A percentile compares a stretch with the other conserved stretches of the same genome.
These are phyloP conservation scores for Cygnus buccinator DNA, from an alignment of 2,113 vertebrate species.

Conservation along the genomic window DNA sequence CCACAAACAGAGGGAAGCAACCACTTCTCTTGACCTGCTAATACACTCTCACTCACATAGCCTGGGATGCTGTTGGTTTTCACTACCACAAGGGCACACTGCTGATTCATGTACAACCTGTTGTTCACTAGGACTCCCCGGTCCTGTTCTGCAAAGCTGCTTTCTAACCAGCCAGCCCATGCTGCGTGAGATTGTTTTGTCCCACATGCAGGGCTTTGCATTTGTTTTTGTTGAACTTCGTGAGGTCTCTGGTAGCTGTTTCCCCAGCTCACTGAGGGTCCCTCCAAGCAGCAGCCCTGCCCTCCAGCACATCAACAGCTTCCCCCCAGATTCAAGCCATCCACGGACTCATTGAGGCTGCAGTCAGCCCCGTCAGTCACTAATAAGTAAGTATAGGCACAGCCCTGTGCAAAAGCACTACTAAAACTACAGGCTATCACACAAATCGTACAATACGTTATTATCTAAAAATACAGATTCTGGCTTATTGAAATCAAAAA, in stretches of 20 bases:
- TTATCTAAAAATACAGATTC: rapidly evolving
- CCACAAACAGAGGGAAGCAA: not conserved
- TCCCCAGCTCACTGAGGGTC: not conserved
- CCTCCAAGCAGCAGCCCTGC: rapidly evolving
- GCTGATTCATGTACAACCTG: not conserved
- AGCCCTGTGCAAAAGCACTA: not conserved
- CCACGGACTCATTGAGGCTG: too few species aligned
- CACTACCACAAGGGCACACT: not conserved
- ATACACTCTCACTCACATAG: rapidly evolving
- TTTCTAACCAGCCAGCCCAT: not conserved
- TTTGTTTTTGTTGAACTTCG: not conserved
- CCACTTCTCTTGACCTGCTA: not conserved
- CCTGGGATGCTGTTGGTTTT: rapidly evolving
- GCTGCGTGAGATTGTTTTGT: rapidly evolving
- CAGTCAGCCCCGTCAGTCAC: not conserved
- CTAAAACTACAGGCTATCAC: too few species aligned
- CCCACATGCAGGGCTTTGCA: rapidly evolving
- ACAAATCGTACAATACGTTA: rapidly evolving
- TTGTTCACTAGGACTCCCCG: not conserved
- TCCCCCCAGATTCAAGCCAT: rapidly evolving
- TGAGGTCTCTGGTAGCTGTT: rapidly evolving
- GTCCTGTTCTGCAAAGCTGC: not conserved
- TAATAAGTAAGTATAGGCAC: rapidly evolving
- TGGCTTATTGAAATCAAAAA: not conserved
- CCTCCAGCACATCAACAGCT: rapidly evolving